A percentile compares a stretch with the other conserved stretches of the same genome.
Evolutionary conservation across 2,797 vertebrate species (phyloP).

Genomic region (Cottoperca gobio): DNA sequence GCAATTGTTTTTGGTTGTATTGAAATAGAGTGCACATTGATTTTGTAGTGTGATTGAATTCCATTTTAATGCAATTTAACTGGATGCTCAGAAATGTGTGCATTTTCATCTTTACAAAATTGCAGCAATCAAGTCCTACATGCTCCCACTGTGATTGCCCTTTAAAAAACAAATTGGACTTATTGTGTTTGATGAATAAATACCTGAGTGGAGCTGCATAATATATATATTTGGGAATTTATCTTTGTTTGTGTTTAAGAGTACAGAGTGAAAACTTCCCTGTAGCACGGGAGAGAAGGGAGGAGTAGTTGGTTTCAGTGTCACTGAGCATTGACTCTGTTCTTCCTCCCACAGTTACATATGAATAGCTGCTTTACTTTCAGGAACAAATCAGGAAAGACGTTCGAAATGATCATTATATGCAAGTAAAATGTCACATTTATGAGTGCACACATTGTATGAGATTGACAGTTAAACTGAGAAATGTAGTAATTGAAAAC

Average conservation of each 20-base stretch:
- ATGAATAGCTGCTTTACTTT: neutral
- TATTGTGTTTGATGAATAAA: constrained; percentile 51
- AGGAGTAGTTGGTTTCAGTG: neutral
- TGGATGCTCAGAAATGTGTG: constrained; percentile 18
- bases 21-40: constrained; percentile 37
- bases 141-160: constrained; percentile 49
- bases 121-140: constrained; percentile 47
- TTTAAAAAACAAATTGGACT: constrained; percentile 58
- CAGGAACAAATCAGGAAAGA: neutral
- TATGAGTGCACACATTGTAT: neutral
- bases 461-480: constrained; percentile 3
- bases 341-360: neutral
- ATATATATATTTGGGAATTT: constrained; percentile 28
- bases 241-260: constrained; percentile 19
- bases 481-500: constrained; percentile 16
- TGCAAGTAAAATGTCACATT: neutral
- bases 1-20: constrained; percentile 19
- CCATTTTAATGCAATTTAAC: constrained; percentile 47
- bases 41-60: constrained; percentile 47
- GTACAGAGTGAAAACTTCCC: constrained; percentile 19
- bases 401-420: neutral
- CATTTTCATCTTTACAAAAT: constrained; percentile 46
- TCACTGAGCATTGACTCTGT: neutral
- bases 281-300: neutral
- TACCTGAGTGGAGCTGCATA: constrained; percentile 18